A percentile compares a stretch with the other conserved stretches of the same genome.
Evolutionary conservation across 92 coral and sea anemone genomes (phyloP).

Genomic region (Phenganax marumi): DNA sequence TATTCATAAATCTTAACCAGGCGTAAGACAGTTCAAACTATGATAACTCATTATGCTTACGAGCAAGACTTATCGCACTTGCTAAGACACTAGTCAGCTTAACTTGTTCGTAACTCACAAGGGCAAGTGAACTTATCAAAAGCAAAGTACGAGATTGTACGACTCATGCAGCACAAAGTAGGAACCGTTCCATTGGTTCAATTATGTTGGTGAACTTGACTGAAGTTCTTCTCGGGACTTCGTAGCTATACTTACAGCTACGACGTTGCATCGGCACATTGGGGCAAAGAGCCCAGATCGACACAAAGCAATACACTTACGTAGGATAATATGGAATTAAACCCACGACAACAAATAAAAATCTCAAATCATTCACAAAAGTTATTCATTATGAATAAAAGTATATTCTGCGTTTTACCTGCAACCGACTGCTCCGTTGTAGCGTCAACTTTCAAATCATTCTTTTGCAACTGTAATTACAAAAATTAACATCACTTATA

Average conservation of each 20-base stretch:
- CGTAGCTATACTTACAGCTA: not conserved
- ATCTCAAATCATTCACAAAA: not conserved
- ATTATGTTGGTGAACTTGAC: not conserved
- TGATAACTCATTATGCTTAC: not conserved
- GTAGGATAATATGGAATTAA: not conserved
- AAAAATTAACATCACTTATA: not conserved
- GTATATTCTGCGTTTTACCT: not conserved
- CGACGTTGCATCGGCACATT: not conserved
- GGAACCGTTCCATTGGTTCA: not conserved
- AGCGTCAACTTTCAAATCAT: constrained; percentile 10
- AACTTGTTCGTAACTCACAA: not conserved
- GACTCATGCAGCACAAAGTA: not conserved
- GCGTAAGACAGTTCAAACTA: not conserved
- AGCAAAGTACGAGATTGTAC: not conserved
- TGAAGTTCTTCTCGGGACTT: not conserved
- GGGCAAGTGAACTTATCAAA: not conserved
- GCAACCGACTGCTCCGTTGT: not conserved
- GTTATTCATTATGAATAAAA: not conserved
- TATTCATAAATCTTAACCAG: not conserved
- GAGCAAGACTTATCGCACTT: not conserved
- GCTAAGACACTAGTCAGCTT: not conserved
- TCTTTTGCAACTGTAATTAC: not conserved
- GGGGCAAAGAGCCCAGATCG: not conserved
- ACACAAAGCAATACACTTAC: not conserved
- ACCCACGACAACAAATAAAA: not conserved